A percentile compares a stretch with the other conserved stretches of the same genome.
Conservation (phyloP, 2,113 vertebrate genomes). For the Corythoichthys intestinalis region DNA sequence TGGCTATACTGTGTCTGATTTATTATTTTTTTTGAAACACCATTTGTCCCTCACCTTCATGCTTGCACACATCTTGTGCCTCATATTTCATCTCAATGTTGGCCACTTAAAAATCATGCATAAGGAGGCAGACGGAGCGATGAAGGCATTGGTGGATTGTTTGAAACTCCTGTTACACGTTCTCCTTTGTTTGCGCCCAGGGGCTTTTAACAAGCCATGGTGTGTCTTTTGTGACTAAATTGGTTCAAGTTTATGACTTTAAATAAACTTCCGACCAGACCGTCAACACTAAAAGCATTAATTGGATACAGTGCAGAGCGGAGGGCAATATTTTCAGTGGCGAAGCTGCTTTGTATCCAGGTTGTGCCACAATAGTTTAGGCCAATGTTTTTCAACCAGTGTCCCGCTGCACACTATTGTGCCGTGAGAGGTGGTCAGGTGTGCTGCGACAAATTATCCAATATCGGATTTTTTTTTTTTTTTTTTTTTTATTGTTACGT, state of each 20-base stretch:
- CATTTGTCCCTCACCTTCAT: neutral
- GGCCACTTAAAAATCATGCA: neutral
- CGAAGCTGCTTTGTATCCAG: neutral
- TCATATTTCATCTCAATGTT: conserved; percentile 1
- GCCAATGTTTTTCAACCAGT: too few species aligned
- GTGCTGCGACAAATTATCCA: too few species aligned
- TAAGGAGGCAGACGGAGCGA: neutral
- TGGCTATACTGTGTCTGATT: too few species aligned
- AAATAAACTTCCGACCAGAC: neutral
- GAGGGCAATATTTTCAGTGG: neutral
- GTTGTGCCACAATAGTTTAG: neutral
- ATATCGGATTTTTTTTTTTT: too few species aligned
- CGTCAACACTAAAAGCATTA: neutral
- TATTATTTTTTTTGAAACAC: neutral
- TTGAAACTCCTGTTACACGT: neutral
- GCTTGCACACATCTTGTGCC: neutral
- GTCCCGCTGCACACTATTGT: too few species aligned
- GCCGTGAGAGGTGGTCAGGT: too few species aligned
- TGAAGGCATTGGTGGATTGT: neutral
- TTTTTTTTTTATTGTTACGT: too few species aligned
- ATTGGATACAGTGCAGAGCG: neutral
- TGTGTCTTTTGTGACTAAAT: neutral
- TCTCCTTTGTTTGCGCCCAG: neutral
- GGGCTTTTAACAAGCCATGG: neutral
- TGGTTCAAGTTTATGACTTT: neutral